Evolutionary conservation across 2,888 invertebrate species (phyloP), one percentile per base, ranked within the genome.

Genomic region (Ceramica pisi): DNA sequence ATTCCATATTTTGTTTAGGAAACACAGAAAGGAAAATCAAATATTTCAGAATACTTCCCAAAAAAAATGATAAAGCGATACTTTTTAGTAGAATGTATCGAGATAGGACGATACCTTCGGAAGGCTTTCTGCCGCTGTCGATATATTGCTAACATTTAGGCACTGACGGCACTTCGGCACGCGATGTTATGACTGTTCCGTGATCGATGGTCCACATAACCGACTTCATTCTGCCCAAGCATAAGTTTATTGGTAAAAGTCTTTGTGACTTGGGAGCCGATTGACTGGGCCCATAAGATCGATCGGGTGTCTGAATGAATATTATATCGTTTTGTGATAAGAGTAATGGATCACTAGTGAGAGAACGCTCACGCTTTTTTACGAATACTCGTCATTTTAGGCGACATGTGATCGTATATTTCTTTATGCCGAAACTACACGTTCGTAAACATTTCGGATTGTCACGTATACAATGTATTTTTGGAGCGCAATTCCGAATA

Each of bases 181-280:
- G 73, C 70, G 66, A 78, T 71, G 62, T 77, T 84, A 80, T 77
- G 78, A 73, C 62, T 64, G 26, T 50, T 48, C 62, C 35, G 68
- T 84, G 86, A 84, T 84, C 60, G 82, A 84, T 84, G 64, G 73
- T 41, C 64, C 61, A 78, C 78, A 71, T 73, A 70, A 82, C 75
- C 61, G 50, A 75, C 68, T 59, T 67, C 67, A 74, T 75, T 77
- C 62, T 55, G 60, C 48, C 72, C 70, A 73, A 71, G 67, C 76
- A 66, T 64, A 48, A 48, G 82, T 85, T 86, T 87, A 82, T 82
- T 75, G 82, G 69, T 69, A 65, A 71, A 82, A 78, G 65, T 68
- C 79, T 74, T 77, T 78, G 77, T 69, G 76, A 81, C 76, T 84
- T 69, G 77, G 55, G 59, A 76, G 38, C 70, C 73, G 74, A 80